A percentile compares a stretch with the other conserved stretches of the same genome.
Evolutionary conservation across 2,797 vertebrate genomes (phyloP).

Genomic region (Babyrousa celebensis): DNA sequence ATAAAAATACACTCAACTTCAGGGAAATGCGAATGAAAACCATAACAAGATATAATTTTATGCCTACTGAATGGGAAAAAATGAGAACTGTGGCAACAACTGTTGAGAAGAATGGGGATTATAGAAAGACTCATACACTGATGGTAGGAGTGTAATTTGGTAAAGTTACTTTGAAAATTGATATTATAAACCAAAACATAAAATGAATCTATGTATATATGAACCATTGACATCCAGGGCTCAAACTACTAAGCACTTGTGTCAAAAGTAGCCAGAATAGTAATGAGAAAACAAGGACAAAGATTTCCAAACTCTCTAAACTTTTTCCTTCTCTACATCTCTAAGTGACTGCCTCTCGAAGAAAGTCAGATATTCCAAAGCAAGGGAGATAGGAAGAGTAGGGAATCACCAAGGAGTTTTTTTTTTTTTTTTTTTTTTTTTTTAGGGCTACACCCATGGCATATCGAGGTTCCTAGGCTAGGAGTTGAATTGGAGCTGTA

Average conservation of each 20-base stretch:
- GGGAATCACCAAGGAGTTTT: not conserved
- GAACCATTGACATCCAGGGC: not conserved
- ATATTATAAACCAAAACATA: not conserved
- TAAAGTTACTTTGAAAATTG: not conserved
- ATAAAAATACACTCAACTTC: not conserved
- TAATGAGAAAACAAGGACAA: not conserved
- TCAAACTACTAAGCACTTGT: not conserved
- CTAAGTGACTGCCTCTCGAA: not conserved
- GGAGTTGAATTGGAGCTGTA: no score
- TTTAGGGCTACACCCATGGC: no score
- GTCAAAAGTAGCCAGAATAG: not conserved
- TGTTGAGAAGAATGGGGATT: not conserved
- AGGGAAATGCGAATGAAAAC: not conserved
- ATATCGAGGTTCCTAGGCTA: no score
- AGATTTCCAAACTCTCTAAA: not conserved
- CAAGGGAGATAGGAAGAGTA: not conserved
- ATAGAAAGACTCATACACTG: not conserved
- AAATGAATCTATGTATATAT: not conserved
- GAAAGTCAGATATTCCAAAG: not conserved
- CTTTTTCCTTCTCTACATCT: not conserved
- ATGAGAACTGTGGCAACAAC: not conserved
- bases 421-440: no score
- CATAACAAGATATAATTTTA: not conserved
- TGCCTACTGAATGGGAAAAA: no score
- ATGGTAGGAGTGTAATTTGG: no score